phyloP scores from a whole-genome alignment of 1,140 invertebrate species.

The Cyclargus thomasi region DNA sequence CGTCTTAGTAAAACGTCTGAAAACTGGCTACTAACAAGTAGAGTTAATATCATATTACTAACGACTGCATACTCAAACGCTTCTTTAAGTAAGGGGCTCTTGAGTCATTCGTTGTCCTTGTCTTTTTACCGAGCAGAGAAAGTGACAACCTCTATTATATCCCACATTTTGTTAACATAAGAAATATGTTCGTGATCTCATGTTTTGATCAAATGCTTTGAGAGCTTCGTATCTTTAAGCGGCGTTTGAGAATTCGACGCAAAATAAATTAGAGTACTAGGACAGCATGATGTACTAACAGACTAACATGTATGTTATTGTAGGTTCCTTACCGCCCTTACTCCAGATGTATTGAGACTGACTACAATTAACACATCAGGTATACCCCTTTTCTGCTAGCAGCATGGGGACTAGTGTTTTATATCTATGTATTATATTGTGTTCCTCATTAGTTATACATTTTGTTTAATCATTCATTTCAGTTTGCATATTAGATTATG shows the following conservation, averaged over 20 bases:
- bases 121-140: background rate
- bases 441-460: background rate
- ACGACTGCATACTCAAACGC: background rate
- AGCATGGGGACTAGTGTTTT: background rate
- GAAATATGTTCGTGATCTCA: no score
- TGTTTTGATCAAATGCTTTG: background rate
- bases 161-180: no score
- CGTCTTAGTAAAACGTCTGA: no score
- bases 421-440: slow-evolving; percentile 6
- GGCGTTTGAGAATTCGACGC: background rate
- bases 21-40: background rate
- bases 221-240: background rate
- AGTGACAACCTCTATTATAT: no score
- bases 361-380: slow-evolving; percentile 74
- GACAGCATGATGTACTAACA: slow-evolving; percentile 3
- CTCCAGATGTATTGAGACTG: slow-evolving; percentile 73
- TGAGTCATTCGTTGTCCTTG: background rate
- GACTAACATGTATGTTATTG: slow-evolving; percentile 20
- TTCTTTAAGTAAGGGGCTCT: background rate
- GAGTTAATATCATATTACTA: background rate
- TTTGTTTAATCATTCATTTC: slow-evolving; percentile 1
- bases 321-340: slow-evolving; percentile 75
- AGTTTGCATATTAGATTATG: background rate
- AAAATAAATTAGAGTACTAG: background rate
- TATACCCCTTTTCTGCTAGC: slow-evolving; percentile 39